Base-by-base conservation (phyloP, 2,113 vertebrate species). In the Gnathonemus echidnorhynchus region DNA sequence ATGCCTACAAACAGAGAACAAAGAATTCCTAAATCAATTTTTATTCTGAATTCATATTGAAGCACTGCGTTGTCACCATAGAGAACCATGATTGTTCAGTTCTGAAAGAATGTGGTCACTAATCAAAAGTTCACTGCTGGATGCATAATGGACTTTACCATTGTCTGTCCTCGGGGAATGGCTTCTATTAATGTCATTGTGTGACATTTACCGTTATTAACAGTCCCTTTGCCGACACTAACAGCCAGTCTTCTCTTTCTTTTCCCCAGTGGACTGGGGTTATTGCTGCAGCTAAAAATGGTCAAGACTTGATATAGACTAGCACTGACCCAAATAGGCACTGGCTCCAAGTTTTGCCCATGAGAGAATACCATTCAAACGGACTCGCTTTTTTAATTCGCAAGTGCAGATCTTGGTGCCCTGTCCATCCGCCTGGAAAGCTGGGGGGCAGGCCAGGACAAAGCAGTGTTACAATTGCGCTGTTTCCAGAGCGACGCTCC, bases 171-270 rank as follows among this genome's bases (percentile, higher is more conserved):
- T 70, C 88, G 13, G 24, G 31, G 90, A 92, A 70, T 90, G 90
- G 88, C 89, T 90, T 92, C 87, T 89, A 90, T 90, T 90, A 91
- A 90, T 90, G 91, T 88, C 90, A 89, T 86, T 56, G 62, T 88
- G 92, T 89, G 91, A 91, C 91, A 91, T 92, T 90, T 91, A 90
- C 89, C 88, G 53, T 91, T 91, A 77, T 48, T 80, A 90, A 74
- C 88, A 88, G 89, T 88, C 86, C 86, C 39, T 91, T 90, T 50
- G 35, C 89, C 89, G 89, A 89, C 88, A 90, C 89, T 89, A 89
- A 53, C 66, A 77, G 62, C 17, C 50, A 45, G 9, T 39, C 86
- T 35, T 74, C 49, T 56, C 48, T 52, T 52, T 15, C 66, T 31
- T 86, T 88, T 66, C 84, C 89, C 88, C 74, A 90, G 85, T 90